A percentile compares a stretch with the other conserved stretches of the same genome.
Conservation (phyloP, 2,888 invertebrate genomes). For the Smittia aterrima region DNA sequence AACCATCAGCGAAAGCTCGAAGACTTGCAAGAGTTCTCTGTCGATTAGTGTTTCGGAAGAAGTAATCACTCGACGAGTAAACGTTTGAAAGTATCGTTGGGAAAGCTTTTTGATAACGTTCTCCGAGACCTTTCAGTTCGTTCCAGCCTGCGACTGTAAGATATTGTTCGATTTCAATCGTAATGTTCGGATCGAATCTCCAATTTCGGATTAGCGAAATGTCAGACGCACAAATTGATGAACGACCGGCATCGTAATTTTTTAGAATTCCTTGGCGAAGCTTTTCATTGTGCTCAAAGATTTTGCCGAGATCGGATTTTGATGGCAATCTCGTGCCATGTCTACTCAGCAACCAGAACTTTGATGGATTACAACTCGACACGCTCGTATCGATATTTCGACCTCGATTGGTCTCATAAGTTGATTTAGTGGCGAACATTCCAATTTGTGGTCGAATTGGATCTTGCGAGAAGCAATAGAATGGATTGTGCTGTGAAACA, state of each 20-base stretch:
- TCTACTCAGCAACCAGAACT: neutral
- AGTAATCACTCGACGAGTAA: slow-evolving; percentile 45
- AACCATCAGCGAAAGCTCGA: slow-evolving; percentile 51
- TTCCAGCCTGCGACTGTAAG: slow-evolving; percentile 62
- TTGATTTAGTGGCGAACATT: neutral
- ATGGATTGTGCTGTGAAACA: neutral
- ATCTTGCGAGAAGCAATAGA: neutral
- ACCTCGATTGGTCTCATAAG: neutral
- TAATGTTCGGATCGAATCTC: slow-evolving; percentile 64
- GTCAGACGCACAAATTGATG: slow-evolving; percentile 67
- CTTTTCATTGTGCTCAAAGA: no score
- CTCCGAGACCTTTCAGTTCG: slow-evolving; percentile 65
- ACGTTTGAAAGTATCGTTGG: slow-evolving; percentile 48
- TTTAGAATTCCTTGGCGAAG: no score
- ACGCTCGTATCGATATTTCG: neutral
- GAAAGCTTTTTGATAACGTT: slow-evolving; percentile 63
- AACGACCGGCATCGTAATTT: slow-evolving; percentile 49
- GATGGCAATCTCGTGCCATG: neutral
- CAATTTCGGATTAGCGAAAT: slow-evolving; percentile 64
- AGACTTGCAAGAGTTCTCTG: slow-evolving; percentile 62
- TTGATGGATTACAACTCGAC: neutral
- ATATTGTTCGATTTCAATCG: slow-evolving; percentile 58
- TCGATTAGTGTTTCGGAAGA: slow-evolving; percentile 65
- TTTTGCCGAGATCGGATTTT: no score
- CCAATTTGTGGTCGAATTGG: neutral